Evolutionary conservation across 2,113 vertebrate species (phyloP).

Genomic region (Oncorhynchus gorbuscha): DNA sequence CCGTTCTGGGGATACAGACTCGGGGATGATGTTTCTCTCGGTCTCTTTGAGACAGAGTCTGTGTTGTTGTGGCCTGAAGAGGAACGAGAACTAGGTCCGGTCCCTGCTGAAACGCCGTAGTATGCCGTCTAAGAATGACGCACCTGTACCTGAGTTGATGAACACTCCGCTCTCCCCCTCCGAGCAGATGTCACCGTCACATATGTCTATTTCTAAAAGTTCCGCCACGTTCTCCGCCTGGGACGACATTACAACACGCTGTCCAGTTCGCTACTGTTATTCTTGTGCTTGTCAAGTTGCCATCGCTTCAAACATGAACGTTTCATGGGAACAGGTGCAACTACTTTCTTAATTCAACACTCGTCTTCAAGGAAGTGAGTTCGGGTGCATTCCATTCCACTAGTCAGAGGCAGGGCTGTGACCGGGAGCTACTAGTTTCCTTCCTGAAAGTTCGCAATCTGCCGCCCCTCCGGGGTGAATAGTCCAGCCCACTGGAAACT

Average conservation of each 20-base stretch:
- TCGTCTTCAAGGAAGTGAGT: constrained; percentile 48
- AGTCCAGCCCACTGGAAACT: constrained; percentile 52
- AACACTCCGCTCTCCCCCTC: constrained; percentile 67
- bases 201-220: constrained; percentile 75
- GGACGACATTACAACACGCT: constrained; percentile 56
- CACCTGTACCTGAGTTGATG: constrained; percentile 41
- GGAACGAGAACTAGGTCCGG: constrained; percentile 1
- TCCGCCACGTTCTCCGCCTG: constrained; percentile 42
- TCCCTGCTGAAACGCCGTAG: constrained; percentile 61
- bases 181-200: constrained; percentile 50
- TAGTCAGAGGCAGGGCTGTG: constrained; percentile 18
- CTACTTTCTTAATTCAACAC: background rate
- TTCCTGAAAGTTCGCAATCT: constrained; percentile 39
- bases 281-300: background rate
- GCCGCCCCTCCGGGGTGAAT: constrained; percentile 27
- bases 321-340: background rate
- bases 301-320: background rate
- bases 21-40: constrained; percentile 32
- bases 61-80: background rate
- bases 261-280: fast-evolving
- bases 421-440: constrained; percentile 39
- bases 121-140: constrained; percentile 47
- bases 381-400: constrained; percentile 64
- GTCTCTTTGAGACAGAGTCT: too few species aligned
- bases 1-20: constrained; percentile 24